Base-by-base conservation (phyloP, 2,888 invertebrate species). In the Selenia dentaria region DNA sequence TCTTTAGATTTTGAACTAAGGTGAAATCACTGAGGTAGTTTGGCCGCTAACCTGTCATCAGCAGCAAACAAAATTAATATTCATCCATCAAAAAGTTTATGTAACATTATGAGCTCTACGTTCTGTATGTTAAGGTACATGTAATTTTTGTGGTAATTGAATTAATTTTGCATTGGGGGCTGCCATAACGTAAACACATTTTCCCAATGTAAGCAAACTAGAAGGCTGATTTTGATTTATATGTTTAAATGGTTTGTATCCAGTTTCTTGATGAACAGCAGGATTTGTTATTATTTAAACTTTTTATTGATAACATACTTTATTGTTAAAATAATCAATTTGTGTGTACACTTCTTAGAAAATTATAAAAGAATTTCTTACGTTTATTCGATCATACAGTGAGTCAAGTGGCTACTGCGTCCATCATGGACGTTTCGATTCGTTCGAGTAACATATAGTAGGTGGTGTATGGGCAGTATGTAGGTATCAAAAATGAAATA, bases 171-270 rank as follows among this genome's bases (percentile, higher is more conserved):
- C 14, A 25, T 3, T 31, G 3, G 22, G 13, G 28, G 41, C 18
- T 37, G 28, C 42, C 24, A 34, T 22, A 24, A 36, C 5, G 14
- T 41, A 50, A 50, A 22, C 40, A 44, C 34, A 44, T 50, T 40
- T 40, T n/a, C 25, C 24, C 8, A 44, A 40, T 11, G 25, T 44
- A 44, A 44, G 14, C 44, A 50, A 37, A 31, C 12, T 24, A 2
- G 29, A 31, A 25, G 9, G 11, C 8, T 26, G 33, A 13, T 22
- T 36, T 22, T 47, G 27, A 39, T 45, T 16, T 28, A 39, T 35
- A 34, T 13, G 20, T 20, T 35, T 26, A 13, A 22, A 27, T 24
- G 31, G 11, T 32, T 33, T 34, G 28, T 31, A 6, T 41, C 26
- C 9, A 26, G 18, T 33, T 12, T 33, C 33, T 33, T 18, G 37